Evolutionary conservation across 2,113 vertebrate species (phyloP), one percentile per base, ranked within the genome.

Genomic region (Panthera tigris): DNA sequence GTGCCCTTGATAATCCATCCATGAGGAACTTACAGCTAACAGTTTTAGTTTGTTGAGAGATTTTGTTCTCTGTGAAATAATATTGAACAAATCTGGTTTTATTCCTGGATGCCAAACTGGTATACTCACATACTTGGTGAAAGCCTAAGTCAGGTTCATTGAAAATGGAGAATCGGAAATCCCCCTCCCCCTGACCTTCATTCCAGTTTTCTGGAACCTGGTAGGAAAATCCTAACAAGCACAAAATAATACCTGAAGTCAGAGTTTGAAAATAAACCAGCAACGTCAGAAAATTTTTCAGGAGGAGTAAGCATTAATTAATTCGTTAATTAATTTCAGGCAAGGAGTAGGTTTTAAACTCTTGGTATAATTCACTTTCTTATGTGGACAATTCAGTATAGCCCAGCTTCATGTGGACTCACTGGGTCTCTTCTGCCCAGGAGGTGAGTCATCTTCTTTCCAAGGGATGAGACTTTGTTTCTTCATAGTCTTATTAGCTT

Each of bases 41-140:
- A 5, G 45, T 94, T 95, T 86, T 81, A 41, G 36, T 57, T 94
- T 97, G 73, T 52, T 23, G 84, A 39, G 68, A 66, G 31, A 74
- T 97, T 97, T 95, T 92, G 36, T 50, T 84, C 80, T 97, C 71
- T 94, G 92, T 74, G 50, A 61, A 45, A 69, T 69, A 90, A 41
- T 89, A 15, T 2, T 85, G 69, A 61, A 41, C 87, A 16, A 97
- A 2, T 33, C 29, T 25, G 93, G 4, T 93, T 97, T 82, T 87
- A 68, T 83, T 93, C 36, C 57, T 23, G 31, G 33, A 5, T 69
- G 21, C 71, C 61, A 80, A 33, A 81, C 78, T 73, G 69, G 9
- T 19, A 10, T 41, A 23, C 83, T 92, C 33, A 66, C 36, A n/a
- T 39, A 7, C 50, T 95, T 29, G 69, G 29, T 81, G 52, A 92